Evolutionary conservation across 2,888 invertebrate genomes (phyloP).

Genomic region (Catocala fraxini): DNA sequence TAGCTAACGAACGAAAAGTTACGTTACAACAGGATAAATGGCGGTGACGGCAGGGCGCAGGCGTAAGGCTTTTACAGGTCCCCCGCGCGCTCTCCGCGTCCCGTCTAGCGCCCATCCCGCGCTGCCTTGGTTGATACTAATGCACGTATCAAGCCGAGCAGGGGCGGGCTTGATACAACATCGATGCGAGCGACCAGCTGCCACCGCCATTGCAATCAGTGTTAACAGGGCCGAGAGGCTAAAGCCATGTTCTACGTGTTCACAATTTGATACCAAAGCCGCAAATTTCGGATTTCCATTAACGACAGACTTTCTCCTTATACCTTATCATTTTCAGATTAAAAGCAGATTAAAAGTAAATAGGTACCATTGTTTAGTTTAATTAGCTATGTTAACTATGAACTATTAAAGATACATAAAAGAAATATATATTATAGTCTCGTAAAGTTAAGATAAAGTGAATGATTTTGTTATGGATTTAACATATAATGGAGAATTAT

Average conservation of each 20-base stretch:
- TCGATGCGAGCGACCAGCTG: conserved; percentile 58
- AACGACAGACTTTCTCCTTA: too few relatives aligned
- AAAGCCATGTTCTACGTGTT: conserved; percentile 57
- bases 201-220: conserved; percentile 60
- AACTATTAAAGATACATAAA: too few relatives aligned
- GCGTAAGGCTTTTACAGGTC: conserved; percentile 67
- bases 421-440: too few relatives aligned
- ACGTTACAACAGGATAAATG: conserved; percentile 76
- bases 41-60: conserved; percentile 69
- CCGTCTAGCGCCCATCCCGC: conserved; percentile 61
- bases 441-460: too few relatives aligned
- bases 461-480: too few relatives aligned
- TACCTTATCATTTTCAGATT: too few relatives aligned
- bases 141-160: conserved; percentile 56
- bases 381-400: too few relatives aligned
- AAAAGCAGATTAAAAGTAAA: too few relatives aligned
- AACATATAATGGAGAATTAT: too few relatives aligned
- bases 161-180: conserved; percentile 68
- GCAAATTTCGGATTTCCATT: too few relatives aligned
- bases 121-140: conserved; percentile 58
- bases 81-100: conserved; percentile 72
- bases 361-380: too few relatives aligned
- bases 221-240: conserved; percentile 54
- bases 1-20: conserved; percentile 76
- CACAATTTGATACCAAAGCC: conserved; percentile 50